phyloP scores from a whole-genome alignment of 2,888 invertebrate species.

The Callimorpha dominula region DNA sequence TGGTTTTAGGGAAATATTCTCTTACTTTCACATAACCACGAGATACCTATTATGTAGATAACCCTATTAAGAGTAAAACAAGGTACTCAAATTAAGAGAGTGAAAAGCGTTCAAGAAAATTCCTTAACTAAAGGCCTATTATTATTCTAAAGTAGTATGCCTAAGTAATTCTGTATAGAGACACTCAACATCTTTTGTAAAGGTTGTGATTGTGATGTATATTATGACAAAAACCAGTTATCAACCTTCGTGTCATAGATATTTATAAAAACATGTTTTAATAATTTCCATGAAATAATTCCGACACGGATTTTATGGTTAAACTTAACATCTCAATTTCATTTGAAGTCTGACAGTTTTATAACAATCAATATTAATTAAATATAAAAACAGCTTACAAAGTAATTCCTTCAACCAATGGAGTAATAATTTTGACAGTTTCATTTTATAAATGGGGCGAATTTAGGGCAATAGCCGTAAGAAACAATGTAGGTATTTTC shows the following conservation, averaged over 20 bases:
- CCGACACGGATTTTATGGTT: neutral
- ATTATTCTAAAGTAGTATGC: too few species aligned
- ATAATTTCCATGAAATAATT: neutral
- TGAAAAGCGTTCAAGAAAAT: too few species aligned
- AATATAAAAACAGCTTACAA: slow-evolving; percentile 6
- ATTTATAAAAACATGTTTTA: neutral
- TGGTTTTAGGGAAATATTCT: neutral
- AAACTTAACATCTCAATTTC: slow-evolving; percentile 5
- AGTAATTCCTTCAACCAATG: slow-evolving; percentile 10
- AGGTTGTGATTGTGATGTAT: too few species aligned
- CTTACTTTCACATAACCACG: neutral
- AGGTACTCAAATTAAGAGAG: neutral
- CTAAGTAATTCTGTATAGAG: too few species aligned
- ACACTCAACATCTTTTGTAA: too few species aligned
- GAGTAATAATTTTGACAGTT: slow-evolving; percentile 11
- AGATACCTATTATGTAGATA: neutral
- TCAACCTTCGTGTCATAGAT: neutral
- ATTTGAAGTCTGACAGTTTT: slow-evolving; percentile 3
- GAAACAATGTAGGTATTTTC: neutral
- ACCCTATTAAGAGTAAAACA: neutral
- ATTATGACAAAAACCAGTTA: neutral
- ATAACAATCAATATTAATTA: slow-evolving; percentile 12
- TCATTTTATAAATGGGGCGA: neutral
- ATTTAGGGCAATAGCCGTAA: slow-evolving; percentile 10
- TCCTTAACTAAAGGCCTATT: too few species aligned